Evolutionary conservation across 2,113 vertebrate species (phyloP).

Genomic region (Aleadryas rufinucha): DNA sequence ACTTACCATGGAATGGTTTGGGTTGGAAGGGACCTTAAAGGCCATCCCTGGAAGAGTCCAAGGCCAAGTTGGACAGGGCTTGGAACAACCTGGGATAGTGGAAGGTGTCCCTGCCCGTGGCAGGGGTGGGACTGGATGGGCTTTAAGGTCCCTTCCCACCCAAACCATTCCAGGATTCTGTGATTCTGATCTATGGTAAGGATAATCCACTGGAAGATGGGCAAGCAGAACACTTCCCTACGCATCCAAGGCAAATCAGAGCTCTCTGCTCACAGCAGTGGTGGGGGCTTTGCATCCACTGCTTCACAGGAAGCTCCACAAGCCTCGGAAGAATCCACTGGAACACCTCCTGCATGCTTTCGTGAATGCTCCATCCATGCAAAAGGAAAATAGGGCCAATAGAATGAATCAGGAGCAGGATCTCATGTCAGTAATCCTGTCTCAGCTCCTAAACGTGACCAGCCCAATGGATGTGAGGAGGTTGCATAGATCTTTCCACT

Average conservation of each 20-base stretch:
- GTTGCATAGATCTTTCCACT: background rate
- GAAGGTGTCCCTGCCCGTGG: background rate
- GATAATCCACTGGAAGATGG: background rate
- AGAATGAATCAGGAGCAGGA: background rate
- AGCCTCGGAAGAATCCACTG: background rate
- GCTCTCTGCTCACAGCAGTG: fast-evolving
- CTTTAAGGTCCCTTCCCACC: background rate
- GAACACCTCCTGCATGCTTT: fast-evolving
- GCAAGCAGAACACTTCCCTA: fast-evolving
- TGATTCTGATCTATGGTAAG: background rate
- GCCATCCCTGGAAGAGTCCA: background rate
- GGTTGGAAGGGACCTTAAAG: background rate
- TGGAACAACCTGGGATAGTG: background rate
- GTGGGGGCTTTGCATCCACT: fast-evolving
- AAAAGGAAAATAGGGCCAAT: fast-evolving
- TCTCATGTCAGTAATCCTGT: background rate
- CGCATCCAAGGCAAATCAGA: background rate
- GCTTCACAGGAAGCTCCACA: background rate
- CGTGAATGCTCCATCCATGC: background rate
- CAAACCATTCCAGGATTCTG: too few species aligned
- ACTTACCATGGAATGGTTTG: too few species aligned
- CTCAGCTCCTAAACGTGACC: fast-evolving
- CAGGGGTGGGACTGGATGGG: background rate
- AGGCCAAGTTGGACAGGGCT: background rate
- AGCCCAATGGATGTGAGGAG: background rate